These are phyloP conservation scores for Odontomachus brunneus DNA, from an alignment of 1,140 invertebrate species.

Conservation along the genomic window DNA sequence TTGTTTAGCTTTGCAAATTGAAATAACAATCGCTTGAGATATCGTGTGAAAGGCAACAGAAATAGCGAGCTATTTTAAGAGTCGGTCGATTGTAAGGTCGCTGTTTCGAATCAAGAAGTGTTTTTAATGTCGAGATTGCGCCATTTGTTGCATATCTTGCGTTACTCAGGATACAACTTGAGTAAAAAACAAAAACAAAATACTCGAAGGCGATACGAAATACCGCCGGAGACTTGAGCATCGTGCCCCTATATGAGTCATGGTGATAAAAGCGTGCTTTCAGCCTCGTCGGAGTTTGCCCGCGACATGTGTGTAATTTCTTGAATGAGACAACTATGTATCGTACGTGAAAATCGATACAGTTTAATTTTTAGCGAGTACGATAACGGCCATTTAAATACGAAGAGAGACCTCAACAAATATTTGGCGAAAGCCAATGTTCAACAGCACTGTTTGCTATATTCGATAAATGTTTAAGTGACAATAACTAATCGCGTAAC, in stretches of 20 bases:
- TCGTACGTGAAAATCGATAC: background rate
- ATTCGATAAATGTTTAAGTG: no score
- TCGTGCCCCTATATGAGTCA: background rate
- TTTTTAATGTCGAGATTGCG: no score
- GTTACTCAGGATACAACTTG: background rate
- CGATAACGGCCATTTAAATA: background rate
- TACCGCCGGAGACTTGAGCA: background rate
- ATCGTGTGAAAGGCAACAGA: no score
- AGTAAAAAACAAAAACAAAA: no score
- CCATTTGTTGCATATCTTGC: no score
- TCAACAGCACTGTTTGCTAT: background rate
- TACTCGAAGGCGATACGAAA: background rate
- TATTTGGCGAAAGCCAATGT: background rate
- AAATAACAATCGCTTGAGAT: no score
- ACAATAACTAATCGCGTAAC: background rate
- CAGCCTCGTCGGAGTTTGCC: constrained; percentile 9
- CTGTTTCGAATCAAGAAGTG: no score
- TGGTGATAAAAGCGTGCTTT: constrained; percentile 6
- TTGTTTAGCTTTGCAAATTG: no score
- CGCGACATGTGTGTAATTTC: background rate
- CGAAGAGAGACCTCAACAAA: background rate
- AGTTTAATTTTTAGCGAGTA: background rate
- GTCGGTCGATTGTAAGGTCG: no score
- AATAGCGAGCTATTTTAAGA: no score
- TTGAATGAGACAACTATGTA: background rate